These are phyloP conservation scores for Saxicola maurus DNA, from an alignment of 2,797 vertebrate species.

Conservation along the genomic window DNA sequence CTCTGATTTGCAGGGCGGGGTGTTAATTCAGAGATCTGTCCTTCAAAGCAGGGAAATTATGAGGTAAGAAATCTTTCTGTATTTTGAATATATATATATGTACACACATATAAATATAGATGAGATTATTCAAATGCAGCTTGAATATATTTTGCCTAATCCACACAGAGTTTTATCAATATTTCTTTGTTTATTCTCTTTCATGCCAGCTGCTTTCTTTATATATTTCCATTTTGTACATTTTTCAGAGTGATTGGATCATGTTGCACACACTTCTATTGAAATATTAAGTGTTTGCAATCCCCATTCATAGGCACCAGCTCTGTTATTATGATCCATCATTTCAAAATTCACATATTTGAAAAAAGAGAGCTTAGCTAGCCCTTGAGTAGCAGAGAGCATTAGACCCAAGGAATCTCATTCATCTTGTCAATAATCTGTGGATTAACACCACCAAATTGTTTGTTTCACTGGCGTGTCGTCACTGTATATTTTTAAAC, in stretches of 20 bases:
- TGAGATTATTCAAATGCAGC: conserved; percentile 71
- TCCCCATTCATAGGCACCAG: conserved; percentile 57
- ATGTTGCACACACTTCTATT: conserved; percentile 67
- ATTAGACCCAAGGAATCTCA: conserved; percentile 64
- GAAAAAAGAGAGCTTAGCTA: conserved; percentile 63
- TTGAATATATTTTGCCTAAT: conserved; percentile 72
- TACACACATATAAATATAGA: conserved; percentile 57
- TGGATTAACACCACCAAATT: conserved; percentile 58
- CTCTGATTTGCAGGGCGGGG: not conserved
- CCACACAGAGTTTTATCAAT: conserved; percentile 66
- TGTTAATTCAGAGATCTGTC: conserved; percentile 39
- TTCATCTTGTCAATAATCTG: conserved; percentile 67
- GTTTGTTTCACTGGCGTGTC: conserved; percentile 50
- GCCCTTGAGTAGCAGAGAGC: conserved; percentile 58
- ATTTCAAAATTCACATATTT: conserved; percentile 68
- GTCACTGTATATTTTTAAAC: not conserved
- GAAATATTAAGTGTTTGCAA: conserved; percentile 76
- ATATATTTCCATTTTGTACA: conserved; percentile 72
- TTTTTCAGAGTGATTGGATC: conserved; percentile 77
- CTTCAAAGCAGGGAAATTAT: conserved; percentile 41
- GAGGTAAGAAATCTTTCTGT: conserved; percentile 57
- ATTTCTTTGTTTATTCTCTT: conserved; percentile 73
- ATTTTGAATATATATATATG: conserved; percentile 30
- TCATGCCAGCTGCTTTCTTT: conserved; percentile 69
- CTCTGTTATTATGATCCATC: conserved; percentile 75